Conservation (phyloP, 2,888 invertebrate genomes). For the Orthosia gracilis region DNA sequence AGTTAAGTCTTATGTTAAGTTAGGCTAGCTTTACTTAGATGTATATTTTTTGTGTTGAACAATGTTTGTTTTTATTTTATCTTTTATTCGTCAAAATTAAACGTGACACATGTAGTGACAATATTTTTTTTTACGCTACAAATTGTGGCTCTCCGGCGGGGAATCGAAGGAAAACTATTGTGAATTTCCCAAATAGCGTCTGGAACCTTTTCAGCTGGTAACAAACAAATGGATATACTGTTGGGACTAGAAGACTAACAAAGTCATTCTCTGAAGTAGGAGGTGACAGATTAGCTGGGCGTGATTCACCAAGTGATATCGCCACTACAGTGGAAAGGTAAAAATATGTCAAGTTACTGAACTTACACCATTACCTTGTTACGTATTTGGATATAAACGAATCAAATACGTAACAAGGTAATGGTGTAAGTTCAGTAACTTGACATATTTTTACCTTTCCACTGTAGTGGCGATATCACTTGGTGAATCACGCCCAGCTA, state of each 20-base stretch:
- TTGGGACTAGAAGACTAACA: slow-evolving; percentile 93
- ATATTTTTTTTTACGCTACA: no score
- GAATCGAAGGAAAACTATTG: no score
- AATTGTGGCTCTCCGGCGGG: no score
- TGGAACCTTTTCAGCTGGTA: no score
- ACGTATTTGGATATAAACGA: neutral
- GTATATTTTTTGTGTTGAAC: no score
- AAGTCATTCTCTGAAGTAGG: slow-evolving; percentile 96
- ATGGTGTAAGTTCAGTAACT: neutral
- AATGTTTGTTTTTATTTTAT: no score
- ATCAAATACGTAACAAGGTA: neutral
- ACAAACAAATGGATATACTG: slow-evolving; percentile 95
- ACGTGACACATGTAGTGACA: no score
- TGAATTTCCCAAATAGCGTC: no score
- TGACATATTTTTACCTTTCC: slow-evolving; percentile 78
- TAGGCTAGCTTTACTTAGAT: no score
- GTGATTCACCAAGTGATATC: slow-evolving; percentile 80
- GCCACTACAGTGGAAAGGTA: slow-evolving; percentile 84
- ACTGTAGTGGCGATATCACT: slow-evolving; percentile 79
- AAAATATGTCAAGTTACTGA: neutral
- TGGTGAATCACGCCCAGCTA: slow-evolving; percentile 79
- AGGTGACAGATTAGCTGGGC: slow-evolving; percentile 82
- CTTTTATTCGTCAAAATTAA: no score
- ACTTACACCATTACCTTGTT: neutral
- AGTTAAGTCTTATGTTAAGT: no score